These are phyloP conservation scores for Girardia tigrina DNA, from an alignment of 2,888 invertebrate species.

Conservation along the genomic window DNA sequence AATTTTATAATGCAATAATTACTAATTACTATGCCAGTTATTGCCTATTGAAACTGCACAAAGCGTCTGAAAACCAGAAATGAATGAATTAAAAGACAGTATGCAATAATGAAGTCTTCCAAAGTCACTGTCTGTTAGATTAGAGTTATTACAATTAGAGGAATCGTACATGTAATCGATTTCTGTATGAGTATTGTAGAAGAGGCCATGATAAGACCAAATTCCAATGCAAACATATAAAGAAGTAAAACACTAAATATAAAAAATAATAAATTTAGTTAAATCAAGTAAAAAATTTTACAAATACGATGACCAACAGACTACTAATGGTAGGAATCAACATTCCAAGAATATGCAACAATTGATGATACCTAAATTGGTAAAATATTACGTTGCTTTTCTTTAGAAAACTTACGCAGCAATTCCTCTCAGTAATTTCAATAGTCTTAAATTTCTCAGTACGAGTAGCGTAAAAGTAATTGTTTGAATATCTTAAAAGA, in stretches of 20 bases:
- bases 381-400: neutral
- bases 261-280: neutral
- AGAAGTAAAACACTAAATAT: neutral
- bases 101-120: neutral
- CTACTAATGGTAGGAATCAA: neutral
- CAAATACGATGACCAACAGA: neutral
- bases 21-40: neutral
- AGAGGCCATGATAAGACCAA: neutral
- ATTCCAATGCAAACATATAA: neutral
- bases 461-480: neutral
- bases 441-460: neutral
- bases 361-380: neutral
- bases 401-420: neutral
- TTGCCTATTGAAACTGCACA: neutral
- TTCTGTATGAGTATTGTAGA: neutral
- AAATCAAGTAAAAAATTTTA: neutral
- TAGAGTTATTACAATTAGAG: neutral
- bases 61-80: neutral
- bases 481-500: neutral
- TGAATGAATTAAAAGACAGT: neutral
- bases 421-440: neutral
- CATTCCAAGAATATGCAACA: neutral
- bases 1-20: no score
- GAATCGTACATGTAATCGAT: neutral
- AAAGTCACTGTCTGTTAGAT: neutral